Percentiles rank a stretch among this genome's conserved stretches.
These are phyloP conservation scores for Sinocyclocheilus anshuiensis DNA, from an alignment of 2,113 vertebrate species.

Conservation along the genomic window DNA sequence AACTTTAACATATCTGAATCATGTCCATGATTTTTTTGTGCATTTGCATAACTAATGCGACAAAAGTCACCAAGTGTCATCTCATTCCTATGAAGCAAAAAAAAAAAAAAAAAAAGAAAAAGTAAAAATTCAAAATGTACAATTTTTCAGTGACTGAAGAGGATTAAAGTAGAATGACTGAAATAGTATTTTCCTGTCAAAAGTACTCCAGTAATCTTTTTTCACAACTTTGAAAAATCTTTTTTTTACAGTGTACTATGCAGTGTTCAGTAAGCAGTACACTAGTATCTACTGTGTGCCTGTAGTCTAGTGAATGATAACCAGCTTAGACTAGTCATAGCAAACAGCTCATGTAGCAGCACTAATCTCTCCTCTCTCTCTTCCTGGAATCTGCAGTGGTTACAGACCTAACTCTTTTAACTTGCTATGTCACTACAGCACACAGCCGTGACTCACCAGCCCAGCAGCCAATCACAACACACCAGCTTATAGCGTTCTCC, in stretches of 20 bases:
- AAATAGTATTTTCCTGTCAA: too few relatives aligned
- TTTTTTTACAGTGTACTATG: background rate
- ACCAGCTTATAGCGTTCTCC: background rate
- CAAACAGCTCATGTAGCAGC: conserved; percentile 4
- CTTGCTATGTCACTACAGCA: background rate
- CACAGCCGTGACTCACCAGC: conserved; percentile 19
- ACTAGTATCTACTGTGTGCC: background rate
- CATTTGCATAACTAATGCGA: too few relatives aligned
- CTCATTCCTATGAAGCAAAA: too few relatives aligned
- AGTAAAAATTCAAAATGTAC: too few relatives aligned
- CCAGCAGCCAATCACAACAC: conserved; percentile 17
- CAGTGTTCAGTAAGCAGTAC: background rate
- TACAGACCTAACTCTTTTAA: background rate
- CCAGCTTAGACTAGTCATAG: background rate
- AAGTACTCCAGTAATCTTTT: too few relatives aligned
- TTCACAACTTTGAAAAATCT: background rate
- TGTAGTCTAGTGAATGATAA: background rate
- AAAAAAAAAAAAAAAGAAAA: too few relatives aligned
- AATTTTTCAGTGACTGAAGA: too few relatives aligned
- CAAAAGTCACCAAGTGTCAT: too few relatives aligned
- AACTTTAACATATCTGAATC: too few relatives aligned
- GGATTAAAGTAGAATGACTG: too few relatives aligned
- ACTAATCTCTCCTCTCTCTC: conserved; percentile 3
- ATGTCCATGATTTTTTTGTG: too few relatives aligned
- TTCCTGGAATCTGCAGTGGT: conserved; percentile 8